Evolutionary conservation across 2,797 vertebrate genomes (phyloP).

Genomic region (Enteromius paludinosus): DNA sequence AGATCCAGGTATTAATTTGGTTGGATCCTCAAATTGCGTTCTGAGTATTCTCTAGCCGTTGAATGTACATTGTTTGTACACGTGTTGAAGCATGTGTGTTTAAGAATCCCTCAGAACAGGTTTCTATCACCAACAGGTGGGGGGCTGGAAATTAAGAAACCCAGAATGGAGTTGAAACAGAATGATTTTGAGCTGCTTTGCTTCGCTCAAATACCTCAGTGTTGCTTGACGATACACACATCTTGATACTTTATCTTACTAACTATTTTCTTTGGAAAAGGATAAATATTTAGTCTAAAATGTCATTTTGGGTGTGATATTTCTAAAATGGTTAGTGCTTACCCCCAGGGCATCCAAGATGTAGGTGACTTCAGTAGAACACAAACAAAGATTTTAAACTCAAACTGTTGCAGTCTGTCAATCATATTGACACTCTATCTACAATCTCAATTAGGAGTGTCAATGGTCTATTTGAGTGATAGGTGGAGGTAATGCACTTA

Average conservation of each 20-base stretch:
- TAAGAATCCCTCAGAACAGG: neutral
- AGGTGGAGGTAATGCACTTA: too few species aligned
- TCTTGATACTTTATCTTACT: neutral
- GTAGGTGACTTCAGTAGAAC: too few species aligned
- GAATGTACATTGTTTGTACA: neutral
- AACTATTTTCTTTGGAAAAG: neutral
- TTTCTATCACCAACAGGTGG: neutral
- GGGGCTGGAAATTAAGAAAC: neutral
- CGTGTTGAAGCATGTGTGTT: neutral
- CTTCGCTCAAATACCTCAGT: neutral
- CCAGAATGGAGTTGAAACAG: neutral
- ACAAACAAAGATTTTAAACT: too few species aligned
- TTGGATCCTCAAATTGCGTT: neutral
- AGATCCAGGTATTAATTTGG: neutral
- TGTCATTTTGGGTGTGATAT: neutral
- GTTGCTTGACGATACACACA: neutral
- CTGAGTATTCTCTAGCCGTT: neutral
- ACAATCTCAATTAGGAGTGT: too few species aligned
- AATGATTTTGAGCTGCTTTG: neutral
- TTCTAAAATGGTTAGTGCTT: too few species aligned
- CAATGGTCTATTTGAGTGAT: too few species aligned
- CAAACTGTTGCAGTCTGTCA: too few species aligned
- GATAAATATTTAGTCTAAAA: constrained; percentile 10
- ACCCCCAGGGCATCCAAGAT: too few species aligned
- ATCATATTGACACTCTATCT: too few species aligned